Conservation (phyloP, 2,888 invertebrate species). For the Macrosoma leucophasiata region DNA sequence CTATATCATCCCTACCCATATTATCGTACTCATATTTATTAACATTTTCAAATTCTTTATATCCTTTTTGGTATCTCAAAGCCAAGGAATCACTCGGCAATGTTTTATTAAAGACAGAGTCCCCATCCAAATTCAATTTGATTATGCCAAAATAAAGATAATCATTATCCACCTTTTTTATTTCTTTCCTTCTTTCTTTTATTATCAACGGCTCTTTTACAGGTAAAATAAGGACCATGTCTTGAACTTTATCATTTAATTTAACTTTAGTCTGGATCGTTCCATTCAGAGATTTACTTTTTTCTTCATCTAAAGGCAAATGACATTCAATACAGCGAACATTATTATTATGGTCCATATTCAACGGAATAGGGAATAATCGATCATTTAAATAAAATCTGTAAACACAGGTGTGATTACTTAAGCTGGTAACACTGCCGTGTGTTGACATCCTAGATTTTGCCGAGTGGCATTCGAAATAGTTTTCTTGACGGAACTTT, state of each 20-base stretch:
- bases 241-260: constrained; percentile 41
- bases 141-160: constrained; percentile 58
- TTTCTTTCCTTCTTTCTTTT: constrained; percentile 42
- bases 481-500: constrained; percentile 73
- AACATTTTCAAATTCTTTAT: constrained; percentile 33
- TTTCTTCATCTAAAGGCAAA: constrained; percentile 46
- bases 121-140: constrained; percentile 43
- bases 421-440: constrained; percentile 36
- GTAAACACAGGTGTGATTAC: constrained; percentile 68
- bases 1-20: constrained; percentile 39
- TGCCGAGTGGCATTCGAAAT: constrained; percentile 78
- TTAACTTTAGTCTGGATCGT: constrained; percentile 64
- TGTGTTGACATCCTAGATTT: constrained; percentile 43
- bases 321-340: constrained; percentile 70
- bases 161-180: constrained; percentile 32
- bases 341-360: constrained; percentile 54
- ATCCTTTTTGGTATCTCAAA: constrained; percentile 61
- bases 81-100: constrained; percentile 54
- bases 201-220: constrained; percentile 54
- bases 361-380: constrained; percentile 70
- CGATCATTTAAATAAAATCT: constrained; percentile 75
- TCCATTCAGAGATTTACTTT: constrained; percentile 44
- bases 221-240: constrained; percentile 51
- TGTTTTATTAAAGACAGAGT: constrained; percentile 46
- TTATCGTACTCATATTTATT: constrained; percentile 38